A percentile compares a stretch with the other conserved stretches of the same genome.
Evolutionary conservation across 2,113 vertebrate genomes (phyloP).

Genomic region (Pholis gunnellus): DNA sequence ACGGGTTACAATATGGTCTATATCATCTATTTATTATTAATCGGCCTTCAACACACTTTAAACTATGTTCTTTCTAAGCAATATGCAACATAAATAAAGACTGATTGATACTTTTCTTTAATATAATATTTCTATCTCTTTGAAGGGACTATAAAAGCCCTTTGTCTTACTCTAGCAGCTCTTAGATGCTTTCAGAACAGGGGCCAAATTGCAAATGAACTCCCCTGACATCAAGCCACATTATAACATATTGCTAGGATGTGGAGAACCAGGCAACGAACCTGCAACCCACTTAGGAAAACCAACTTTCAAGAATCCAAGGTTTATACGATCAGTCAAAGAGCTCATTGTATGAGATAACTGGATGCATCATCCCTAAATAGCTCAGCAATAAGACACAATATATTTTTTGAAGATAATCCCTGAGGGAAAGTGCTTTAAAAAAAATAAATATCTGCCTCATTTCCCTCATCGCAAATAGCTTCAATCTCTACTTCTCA

Average conservation of each 20-base stretch:
- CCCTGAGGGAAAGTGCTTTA: conserved; percentile 43
- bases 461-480: conserved; percentile 60
- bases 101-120: not conserved
- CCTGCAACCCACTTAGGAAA: conserved; percentile 2
- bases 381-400: conserved; percentile 46
- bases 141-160: conserved; percentile 19
- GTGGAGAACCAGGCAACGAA: conserved; percentile 27
- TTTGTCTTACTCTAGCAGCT: conserved; percentile 10
- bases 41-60: conserved; percentile 23
- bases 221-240: conserved; percentile 15
- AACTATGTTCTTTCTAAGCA: conserved; percentile 12
- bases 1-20: conserved; percentile 13
- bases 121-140: conserved; percentile 20
- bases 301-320: conserved; percentile 29
- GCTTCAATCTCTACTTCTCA: conserved; percentile 53
- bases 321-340: conserved; percentile 35
- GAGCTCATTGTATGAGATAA: conserved; percentile 33
- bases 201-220: conserved; percentile 35
- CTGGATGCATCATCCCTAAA: conserved; percentile 44
- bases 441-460: conserved; percentile 27
- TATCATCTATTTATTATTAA: conserved; percentile 28
- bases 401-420: conserved; percentile 45
- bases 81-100: conserved; percentile 22
- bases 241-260: conserved; percentile 34
- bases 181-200: conserved; percentile 35